These are phyloP conservation scores for Ophion costatus DNA, from an alignment of 2,888 invertebrate species.

Conservation along the genomic window DNA sequence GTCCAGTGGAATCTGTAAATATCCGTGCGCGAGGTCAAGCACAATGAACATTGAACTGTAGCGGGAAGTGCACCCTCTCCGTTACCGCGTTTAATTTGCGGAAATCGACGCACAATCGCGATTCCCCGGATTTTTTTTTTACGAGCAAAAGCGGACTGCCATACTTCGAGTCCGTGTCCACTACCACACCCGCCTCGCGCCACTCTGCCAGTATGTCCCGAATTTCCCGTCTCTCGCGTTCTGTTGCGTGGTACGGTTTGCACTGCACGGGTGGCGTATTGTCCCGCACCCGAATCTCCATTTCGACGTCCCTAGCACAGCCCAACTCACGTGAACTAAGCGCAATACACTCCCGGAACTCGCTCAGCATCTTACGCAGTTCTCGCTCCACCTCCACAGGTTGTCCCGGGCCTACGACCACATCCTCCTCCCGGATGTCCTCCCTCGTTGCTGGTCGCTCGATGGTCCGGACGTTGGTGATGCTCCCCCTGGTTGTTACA, in stretches of 20 bases:
- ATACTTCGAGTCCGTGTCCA: conserved; percentile 54
- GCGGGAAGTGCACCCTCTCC: too few species aligned
- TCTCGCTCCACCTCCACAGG: background rate
- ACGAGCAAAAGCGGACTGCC: conserved; percentile 62
- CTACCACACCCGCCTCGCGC: conserved; percentile 23
- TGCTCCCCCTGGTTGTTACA: too few species aligned
- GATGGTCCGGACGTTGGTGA: too few species aligned
- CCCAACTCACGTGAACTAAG: conserved; percentile 12
- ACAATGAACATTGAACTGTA: too few species aligned
- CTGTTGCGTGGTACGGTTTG: too few species aligned
- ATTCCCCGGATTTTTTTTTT: conserved; percentile 56
- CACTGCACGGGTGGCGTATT: too few species aligned
- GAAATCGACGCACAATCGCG: conserved; percentile 58
- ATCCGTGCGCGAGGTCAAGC: background rate
- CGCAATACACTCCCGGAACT: conserved; percentile 35
- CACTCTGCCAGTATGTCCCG: too few species aligned
- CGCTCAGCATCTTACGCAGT: background rate
- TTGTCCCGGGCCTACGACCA: too few species aligned
- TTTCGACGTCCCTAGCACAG: background rate
- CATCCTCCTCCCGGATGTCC: too few species aligned
- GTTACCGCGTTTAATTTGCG: conserved; percentile 22
- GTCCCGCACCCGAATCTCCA: too few species aligned
- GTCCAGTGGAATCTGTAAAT: background rate
- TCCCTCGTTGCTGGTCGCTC: too few species aligned
- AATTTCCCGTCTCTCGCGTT: too few species aligned